Percentiles rank a stretch among this genome's conserved stretches.
phyloP scores from a whole-genome alignment of 2,797 vertebrate species.

The Octomys mimax region DNA sequence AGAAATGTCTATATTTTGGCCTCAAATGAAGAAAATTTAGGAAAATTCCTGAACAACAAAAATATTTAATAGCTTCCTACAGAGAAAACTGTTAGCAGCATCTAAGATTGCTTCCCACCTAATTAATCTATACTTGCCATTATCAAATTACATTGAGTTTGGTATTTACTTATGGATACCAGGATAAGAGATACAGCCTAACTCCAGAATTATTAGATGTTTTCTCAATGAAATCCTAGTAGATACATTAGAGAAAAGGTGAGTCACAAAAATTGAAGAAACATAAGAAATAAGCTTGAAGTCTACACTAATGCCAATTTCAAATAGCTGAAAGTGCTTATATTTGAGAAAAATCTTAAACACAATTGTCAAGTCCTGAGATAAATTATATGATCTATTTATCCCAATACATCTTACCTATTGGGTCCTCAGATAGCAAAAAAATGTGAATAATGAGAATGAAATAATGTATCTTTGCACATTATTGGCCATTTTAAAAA shows the following conservation, averaged over 20 bases:
- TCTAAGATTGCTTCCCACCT: background rate
- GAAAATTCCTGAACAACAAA: background rate
- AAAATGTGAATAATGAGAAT: background rate
- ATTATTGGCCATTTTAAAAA: background rate
- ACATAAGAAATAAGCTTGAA: background rate
- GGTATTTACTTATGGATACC: background rate
- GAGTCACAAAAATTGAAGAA: background rate
- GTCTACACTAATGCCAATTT: background rate
- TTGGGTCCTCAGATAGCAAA: background rate
- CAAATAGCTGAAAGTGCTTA: background rate
- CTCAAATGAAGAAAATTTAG: background rate
- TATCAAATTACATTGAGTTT: conserved; percentile 4
- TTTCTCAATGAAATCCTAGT: background rate
- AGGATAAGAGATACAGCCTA: background rate
- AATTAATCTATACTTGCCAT: background rate
- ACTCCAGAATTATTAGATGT: background rate
- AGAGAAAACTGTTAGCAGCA: background rate
- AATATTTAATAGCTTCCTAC: background rate
- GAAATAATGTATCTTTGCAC: background rate
- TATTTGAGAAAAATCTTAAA: background rate
- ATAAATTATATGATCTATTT: background rate
- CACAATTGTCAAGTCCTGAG: background rate
- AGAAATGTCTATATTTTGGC: background rate
- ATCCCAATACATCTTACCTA: background rate
- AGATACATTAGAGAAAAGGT: background rate